Base-by-base conservation (phyloP, 1,140 invertebrate species). In the Pachypsylla venusta region DNA sequence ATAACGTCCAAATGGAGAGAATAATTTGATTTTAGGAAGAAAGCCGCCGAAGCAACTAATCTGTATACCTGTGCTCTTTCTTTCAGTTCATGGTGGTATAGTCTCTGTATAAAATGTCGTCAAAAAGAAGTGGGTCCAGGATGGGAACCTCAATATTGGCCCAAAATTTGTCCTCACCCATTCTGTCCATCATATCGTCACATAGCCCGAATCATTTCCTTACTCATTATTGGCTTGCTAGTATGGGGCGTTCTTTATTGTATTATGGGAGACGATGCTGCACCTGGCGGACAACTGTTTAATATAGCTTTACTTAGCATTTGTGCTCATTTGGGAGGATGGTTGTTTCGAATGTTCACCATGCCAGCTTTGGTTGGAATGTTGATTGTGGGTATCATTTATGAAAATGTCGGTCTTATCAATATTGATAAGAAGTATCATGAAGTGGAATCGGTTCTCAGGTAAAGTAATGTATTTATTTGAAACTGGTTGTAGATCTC, bases 291-390 rank as follows among this genome's bases (percentile, higher is more conserved):
- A 2, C 82, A 85, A 63, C 72, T 92, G 2, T 93, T 89, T 66
- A 80, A 81, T 60, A 71, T 94, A 2, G 84, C 87, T 2, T 71
- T 83, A 1, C 74, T 89, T 0, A 77, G 78, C 19, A 79, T 93
- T 27, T 81, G 80, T 4, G 84, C 87, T 1, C 79, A 89, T 70
- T 82, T 92, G 62, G 88, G 83, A 5, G 90, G 89, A 42, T 86
- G 84, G 78, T 64, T 89, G 3, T 71, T 83, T 60, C 81, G 81
- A 24, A 71, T 89, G 25, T 79, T 85, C n/a, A 84, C 82, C 1
- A 71, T 95, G 60, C 92, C 92, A 5, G 80, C 89, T 0, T 75
- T 96, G 0, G 83, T 91, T 64, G 89, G 89, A 14, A 92, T 91
- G 87, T 77, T 93, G 10, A 66, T 89, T 59, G 82, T 85, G 22